Conservation (phyloP, 1,140 invertebrate genomes). For the Drosophila sechellia region DNA sequence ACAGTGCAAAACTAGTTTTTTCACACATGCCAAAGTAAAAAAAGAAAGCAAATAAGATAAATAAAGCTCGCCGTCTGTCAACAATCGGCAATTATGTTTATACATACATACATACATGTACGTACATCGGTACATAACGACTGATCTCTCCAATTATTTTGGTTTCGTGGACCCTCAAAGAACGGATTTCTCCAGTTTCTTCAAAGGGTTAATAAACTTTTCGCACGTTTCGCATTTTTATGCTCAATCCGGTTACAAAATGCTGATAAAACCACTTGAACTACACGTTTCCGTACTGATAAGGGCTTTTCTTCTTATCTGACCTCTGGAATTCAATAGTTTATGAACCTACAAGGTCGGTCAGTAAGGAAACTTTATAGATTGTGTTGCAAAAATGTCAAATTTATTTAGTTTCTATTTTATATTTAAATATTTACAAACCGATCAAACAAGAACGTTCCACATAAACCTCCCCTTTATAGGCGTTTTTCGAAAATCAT, state of each 20-base stretch:
- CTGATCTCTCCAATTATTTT: conserved; percentile 7
- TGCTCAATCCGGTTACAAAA: conserved; percentile 10
- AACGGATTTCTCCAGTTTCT: conserved; percentile 45
- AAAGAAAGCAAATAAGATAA: conserved; percentile 27
- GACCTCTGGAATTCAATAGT: neutral
- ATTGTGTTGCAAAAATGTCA: too few relatives aligned
- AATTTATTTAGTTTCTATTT: neutral
- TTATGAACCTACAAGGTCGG: neutral
- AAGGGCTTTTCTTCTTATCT: conserved; percentile 16
- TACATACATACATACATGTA: neutral
- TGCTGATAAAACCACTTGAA: conserved; percentile 1
- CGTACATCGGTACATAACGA: neutral
- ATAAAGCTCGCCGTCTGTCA: conserved; percentile 12
- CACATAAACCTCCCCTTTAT: neutral
- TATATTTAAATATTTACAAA: neutral
- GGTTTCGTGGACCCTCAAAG: conserved; percentile 14
- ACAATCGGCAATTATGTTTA: conserved; percentile 37
- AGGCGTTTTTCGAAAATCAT: neutral
- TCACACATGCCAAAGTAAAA: conserved; percentile 3
- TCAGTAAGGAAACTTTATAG: neutral
- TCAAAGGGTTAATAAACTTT: conserved; percentile 33
- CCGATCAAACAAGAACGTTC: neutral
- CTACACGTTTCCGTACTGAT: conserved; percentile 1
- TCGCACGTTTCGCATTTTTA: neutral
- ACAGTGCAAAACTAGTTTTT: conserved; percentile 62